Conservation (phyloP, 2,888 invertebrate genomes). For the Gerosis bhagava region DNA sequence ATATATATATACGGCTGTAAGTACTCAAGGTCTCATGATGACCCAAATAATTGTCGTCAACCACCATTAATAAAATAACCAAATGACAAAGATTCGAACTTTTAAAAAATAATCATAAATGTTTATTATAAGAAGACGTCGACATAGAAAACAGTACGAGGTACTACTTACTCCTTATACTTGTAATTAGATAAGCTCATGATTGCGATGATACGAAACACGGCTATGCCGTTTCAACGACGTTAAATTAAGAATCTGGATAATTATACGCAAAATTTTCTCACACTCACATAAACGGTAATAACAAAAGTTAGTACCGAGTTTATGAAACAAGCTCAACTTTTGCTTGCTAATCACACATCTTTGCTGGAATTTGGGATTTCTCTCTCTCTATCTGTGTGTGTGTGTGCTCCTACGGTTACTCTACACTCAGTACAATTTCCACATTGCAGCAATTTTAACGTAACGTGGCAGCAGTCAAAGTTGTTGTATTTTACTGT, state of each 20-base stretch:
- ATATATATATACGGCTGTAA: too few species aligned
- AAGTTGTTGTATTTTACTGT: constrained; percentile 29
- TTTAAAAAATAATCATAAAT: too few species aligned
- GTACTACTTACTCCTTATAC: too few species aligned
- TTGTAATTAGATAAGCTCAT: constrained; percentile 8
- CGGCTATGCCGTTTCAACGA: constrained; percentile 3
- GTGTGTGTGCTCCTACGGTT: constrained; percentile 16
- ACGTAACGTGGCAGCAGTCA: constrained; percentile 19
- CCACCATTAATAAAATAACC: too few species aligned
- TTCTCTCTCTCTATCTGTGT: too few species aligned
- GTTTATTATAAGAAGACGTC: too few species aligned
- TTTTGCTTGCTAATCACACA: constrained; percentile 62
- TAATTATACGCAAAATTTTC: constrained; percentile 60
- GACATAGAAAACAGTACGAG: too few species aligned
- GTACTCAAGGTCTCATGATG: too few species aligned
- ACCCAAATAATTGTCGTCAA: too few species aligned
- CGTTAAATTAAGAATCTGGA: constrained; percentile 45
- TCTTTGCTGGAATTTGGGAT: constrained; percentile 37
- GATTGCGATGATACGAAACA: constrained; percentile 11
- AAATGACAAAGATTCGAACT: too few species aligned
- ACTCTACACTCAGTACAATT: constrained; percentile 23
- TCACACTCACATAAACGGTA: constrained; percentile 53
- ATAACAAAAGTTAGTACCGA: constrained; percentile 57
- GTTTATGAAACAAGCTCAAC: constrained; percentile 54
- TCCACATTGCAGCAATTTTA: constrained; percentile 24